Base-by-base conservation (phyloP, 2,888 invertebrate species). In the Octonoba sinensis region DNA sequence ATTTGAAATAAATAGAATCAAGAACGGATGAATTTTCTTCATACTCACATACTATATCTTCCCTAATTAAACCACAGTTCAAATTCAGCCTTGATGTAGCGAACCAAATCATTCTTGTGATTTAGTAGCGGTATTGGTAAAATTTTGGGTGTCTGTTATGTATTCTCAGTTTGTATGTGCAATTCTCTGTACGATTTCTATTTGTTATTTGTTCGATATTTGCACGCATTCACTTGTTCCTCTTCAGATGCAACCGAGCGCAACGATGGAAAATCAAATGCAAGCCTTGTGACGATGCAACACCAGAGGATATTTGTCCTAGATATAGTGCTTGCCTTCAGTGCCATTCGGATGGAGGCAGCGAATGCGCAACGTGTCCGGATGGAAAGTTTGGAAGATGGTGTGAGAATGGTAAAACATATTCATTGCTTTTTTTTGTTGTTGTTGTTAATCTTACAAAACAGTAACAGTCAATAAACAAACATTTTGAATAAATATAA, bases 371-470 rank as follows among this genome's bases (percentile, higher is more conserved):
- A 15, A 49, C 84, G 18, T 85, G 85, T 57, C 84, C 85, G 18
- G 49, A n/a, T 27, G 74, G 73, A 3, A 83, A 79, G 57, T 85
- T 67, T 49, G 85, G 85, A 22, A 60, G 24, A 15, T 85, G 85
- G 85, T 85, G 85, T 44, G 82, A 66, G 51, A 81, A 82, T 49
- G 66, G 85, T 85, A 82, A 83, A 57, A n/a, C 6, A 16, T n/a
- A 75, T 12, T 66, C 18, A 18, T 13, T 57, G n/a, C 11, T 13
- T 47, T 47, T 47, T 47, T 47, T n/a, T n/a, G n/a, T n/a, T n/a
- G n/a, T n/a, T n/a, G n/a, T n/a, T n/a, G n/a, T n/a, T n/a, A n/a
- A n/a, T n/a, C n/a, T n/a, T n/a, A n/a, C n/a, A n/a, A n/a, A n/a
- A n/a, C n/a, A 12, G 49, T 49, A 49, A 49, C 49, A 15, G 49